Evolutionary conservation across 2,888 invertebrate species (phyloP), one percentile per base, ranked within the genome.

Genomic region (Clanis bilineata): DNA sequence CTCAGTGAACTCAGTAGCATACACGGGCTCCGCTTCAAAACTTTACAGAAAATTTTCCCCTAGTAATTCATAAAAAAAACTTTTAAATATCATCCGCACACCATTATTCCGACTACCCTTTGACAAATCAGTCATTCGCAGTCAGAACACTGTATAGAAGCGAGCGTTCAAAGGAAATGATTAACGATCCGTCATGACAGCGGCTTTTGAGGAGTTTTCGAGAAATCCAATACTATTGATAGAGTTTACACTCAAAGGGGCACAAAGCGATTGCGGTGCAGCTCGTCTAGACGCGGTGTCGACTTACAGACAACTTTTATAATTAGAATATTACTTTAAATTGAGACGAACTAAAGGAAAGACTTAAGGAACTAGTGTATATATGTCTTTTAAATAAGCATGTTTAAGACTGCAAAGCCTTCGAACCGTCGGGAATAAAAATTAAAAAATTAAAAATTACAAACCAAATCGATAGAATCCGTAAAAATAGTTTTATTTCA

Each of bases 161-260:
- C 63, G 44, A 59, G 62, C 60, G 64, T 55, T 56, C 67, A 79
- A 74, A 74, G 73, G 72, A 73, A 78, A 83, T 85, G 83, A 86
- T 85, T 83, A 81, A 86, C 77, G 84, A 83, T 51, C 51, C 51
- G 51, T 51, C 51, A 51, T 51, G 51, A 51, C 57, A 68, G 63
- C 64, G 73, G 64, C 67, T 75, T 32, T 51, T 32, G 51, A 51
- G 32, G 51, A 51, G 51, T 51, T 51, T 51, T 51, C 51, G 51
- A 51, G 82, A 76, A 83, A 84, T 80, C 77, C 74, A 76, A 83
- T 79, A 82, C 79, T 73, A 78, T 79, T 77, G 81, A 79, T 78
- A 78, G 77, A 73, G 73, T 71, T 70, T 66, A 70, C 66, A 71
- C 71, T 73, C 51, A 51, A 51, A 51, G 32, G 18, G 28, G 18